phyloP scores from a whole-genome alignment of 2,113 vertebrate species.

The Columba livia region DNA sequence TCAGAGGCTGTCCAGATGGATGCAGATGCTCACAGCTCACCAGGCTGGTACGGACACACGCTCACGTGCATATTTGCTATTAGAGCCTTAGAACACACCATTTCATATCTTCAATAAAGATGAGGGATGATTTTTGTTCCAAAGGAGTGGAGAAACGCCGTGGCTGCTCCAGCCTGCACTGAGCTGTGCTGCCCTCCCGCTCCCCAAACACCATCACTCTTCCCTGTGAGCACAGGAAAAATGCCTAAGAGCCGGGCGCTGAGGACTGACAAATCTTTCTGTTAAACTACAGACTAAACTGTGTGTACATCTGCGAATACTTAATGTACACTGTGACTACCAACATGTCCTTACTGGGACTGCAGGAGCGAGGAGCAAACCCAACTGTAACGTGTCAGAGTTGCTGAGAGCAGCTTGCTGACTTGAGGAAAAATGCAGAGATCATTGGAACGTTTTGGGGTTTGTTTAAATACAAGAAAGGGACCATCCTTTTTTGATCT shows the following conservation, averaged over 20 bases:
- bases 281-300: not conserved
- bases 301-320: not conserved
- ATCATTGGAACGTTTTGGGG: not conserved
- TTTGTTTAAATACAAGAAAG: not conserved
- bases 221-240: not conserved
- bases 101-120: not conserved
- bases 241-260: rapidly evolving
- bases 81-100: not conserved
- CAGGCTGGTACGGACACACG: rapidly evolving
- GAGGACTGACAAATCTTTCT: not conserved
- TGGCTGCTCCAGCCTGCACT: not conserved
- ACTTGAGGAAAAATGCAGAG: not conserved
- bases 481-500: not conserved
- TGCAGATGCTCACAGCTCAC: not conserved
- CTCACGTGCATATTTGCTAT: not conserved
- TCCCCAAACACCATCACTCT: rapidly evolving
- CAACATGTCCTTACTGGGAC: not conserved
- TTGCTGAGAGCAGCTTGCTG: not conserved
- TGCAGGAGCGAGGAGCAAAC: not conserved
- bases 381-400: not conserved
- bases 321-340: not conserved
- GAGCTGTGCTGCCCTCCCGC: not conserved
- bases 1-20: not conserved
- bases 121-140: not conserved
- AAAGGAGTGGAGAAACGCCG: not conserved